phyloP scores from a whole-genome alignment of 2,888 invertebrate genomes.

The Rhingia rostrata region DNA sequence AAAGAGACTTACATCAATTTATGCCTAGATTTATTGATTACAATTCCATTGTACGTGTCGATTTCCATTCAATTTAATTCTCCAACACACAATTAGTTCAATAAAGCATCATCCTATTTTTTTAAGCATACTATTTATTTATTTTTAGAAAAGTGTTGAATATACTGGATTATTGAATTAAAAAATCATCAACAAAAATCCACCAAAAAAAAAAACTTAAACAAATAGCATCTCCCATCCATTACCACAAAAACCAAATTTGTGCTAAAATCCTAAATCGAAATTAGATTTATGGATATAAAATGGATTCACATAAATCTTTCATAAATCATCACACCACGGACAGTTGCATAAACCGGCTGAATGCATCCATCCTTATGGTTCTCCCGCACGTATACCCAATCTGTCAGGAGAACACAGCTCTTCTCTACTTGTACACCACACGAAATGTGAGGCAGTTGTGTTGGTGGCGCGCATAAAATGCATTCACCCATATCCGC shows the following conservation, averaged over 20 bases:
- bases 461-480: neutral
- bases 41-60: no score
- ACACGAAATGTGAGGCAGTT: neutral
- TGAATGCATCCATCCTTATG: conserved; percentile 25
- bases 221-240: neutral
- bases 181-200: neutral
- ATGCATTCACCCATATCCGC: conserved; percentile 19
- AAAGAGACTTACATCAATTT: no score
- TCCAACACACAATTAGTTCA: no score
- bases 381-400: conserved; percentile 3
- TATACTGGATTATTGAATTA: no score
- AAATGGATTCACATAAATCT: conserved; percentile 69
- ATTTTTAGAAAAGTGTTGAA: no score
- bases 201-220: neutral
- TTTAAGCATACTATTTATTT: no score
- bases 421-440: neutral
- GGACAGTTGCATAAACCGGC: conserved; percentile 37
- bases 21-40: no score
- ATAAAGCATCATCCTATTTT: no score
- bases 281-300: conserved; percentile 63
- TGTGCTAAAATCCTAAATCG: conserved; percentile 54
- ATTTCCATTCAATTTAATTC: no score
- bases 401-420: conserved; percentile 48
- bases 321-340: conserved; percentile 69
- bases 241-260: conserved; percentile 30